Percentiles rank a stretch among this genome's conserved stretches.
Conservation (phyloP, 2,888 invertebrate genomes). For the Drosophila lutescens region DNA sequence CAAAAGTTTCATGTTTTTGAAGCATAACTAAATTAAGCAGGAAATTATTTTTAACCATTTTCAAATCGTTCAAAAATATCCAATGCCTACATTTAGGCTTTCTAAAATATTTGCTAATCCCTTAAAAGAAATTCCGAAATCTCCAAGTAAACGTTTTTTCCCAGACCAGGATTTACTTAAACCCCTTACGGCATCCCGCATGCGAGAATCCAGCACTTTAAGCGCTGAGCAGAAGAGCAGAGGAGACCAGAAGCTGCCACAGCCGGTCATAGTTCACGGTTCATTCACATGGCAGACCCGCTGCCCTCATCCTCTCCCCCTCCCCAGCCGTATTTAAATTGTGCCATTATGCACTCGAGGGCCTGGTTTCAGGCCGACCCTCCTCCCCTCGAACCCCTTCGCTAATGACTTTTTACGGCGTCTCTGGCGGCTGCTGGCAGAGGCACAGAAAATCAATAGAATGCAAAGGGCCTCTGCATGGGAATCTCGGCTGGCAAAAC, state of each 20-base stretch:
- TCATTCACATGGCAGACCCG: slow-evolving; percentile 68
- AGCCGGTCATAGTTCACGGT: slow-evolving; percentile 61
- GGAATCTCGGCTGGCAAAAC: slow-evolving; percentile 50
- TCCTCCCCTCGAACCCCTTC: slow-evolving; percentile 42
- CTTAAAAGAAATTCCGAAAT: too few relatives aligned
- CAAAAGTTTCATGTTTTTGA: too few relatives aligned
- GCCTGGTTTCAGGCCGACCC: slow-evolving; percentile 4
- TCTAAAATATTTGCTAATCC: too few relatives aligned
- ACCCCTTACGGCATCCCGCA: slow-evolving; percentile 13
- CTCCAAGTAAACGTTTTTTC: background rate
- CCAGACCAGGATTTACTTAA: background rate
- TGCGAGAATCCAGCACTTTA: slow-evolving; percentile 22
- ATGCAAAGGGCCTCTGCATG: slow-evolving; percentile 61
- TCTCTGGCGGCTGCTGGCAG: slow-evolving; percentile 46
- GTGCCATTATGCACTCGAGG: slow-evolving; percentile 76
- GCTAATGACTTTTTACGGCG: slow-evolving; percentile 79
- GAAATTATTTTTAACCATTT: too few relatives aligned
- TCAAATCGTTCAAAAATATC: too few relatives aligned
- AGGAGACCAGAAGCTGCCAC: slow-evolving; percentile 29
- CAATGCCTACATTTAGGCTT: background rate
- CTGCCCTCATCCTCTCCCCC: background rate
- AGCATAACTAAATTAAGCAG: too few relatives aligned
- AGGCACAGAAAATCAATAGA: slow-evolving; percentile 69
- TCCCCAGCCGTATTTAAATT: slow-evolving; percentile 75
- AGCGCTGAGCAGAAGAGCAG: slow-evolving; percentile 9